Conservation (phyloP, 2,797 vertebrate species). For the Natrix natrix region DNA sequence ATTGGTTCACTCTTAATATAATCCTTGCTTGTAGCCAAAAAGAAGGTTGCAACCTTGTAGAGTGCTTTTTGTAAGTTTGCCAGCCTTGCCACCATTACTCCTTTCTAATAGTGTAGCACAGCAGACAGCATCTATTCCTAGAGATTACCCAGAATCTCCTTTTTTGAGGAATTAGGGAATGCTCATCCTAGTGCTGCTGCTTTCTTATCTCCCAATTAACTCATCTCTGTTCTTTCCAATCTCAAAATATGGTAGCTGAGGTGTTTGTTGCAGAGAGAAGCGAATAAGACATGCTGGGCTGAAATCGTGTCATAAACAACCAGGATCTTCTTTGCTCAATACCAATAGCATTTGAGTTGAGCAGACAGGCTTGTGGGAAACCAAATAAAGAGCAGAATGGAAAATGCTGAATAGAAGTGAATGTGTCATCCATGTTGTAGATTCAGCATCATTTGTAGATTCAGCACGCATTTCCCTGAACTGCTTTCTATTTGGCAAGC, state of each 20-base stretch:
- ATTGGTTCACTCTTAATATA: background rate
- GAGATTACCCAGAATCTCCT: background rate
- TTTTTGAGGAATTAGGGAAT: background rate
- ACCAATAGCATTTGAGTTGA: too few relatives aligned
- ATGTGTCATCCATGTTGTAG: background rate
- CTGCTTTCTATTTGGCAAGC: constrained; percentile 10
- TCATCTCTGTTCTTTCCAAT: background rate
- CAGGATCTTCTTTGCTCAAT: background rate
- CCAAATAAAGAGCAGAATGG: background rate
- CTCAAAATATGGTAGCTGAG: background rate
- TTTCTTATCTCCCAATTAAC: background rate
- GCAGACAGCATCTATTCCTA: background rate
- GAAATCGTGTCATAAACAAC: background rate
- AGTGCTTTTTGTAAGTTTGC: background rate
- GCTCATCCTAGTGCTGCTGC: background rate
- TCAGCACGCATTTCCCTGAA: background rate
- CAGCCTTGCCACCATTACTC: too few relatives aligned
- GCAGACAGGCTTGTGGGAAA: too few relatives aligned
- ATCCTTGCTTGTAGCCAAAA: background rate
- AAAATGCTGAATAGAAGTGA: background rate
- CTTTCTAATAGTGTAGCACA: background rate
- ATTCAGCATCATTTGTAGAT: background rate
- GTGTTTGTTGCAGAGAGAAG: background rate
- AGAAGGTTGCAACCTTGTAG: background rate
- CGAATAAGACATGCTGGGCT: background rate